Conservation (phyloP, 2,797 vertebrate species). For the Phalloptychus januarius region DNA sequence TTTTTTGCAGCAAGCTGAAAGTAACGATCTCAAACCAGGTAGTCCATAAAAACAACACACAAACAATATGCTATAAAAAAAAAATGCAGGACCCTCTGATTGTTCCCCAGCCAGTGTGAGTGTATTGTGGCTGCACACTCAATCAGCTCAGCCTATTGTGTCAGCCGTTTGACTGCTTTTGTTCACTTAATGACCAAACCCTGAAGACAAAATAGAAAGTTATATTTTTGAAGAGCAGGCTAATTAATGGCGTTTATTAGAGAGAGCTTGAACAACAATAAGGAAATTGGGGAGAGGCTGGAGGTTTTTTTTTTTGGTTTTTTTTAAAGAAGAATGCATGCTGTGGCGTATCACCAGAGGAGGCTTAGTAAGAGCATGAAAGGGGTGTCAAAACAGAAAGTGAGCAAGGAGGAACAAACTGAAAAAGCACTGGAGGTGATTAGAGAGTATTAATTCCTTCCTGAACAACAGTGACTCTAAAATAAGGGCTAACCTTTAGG, state of each 20-base stretch:
- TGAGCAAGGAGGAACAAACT: slow-evolving; percentile 12
- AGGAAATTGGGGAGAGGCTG: slow-evolving; percentile 32
- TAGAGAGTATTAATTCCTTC: slow-evolving; percentile 34
- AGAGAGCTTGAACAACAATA: slow-evolving; percentile 51
- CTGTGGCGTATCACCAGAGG: slow-evolving; percentile 53
- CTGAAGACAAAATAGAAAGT: slow-evolving; percentile 59
- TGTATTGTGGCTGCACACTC: slow-evolving; percentile 29
- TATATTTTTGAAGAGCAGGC: slow-evolving; percentile 62
- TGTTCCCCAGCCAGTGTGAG: slow-evolving; percentile 30
- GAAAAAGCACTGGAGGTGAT: slow-evolving; percentile 39
- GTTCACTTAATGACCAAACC: slow-evolving; percentile 66
- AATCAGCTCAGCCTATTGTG: slow-evolving; percentile 55
- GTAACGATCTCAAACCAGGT: not conserved
- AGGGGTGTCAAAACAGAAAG: slow-evolving; percentile 47
- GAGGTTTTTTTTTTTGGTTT: slow-evolving; percentile 34
- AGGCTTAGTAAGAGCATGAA: slow-evolving; percentile 39
- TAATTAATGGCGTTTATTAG: slow-evolving; percentile 72
- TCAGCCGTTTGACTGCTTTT: slow-evolving; percentile 55
- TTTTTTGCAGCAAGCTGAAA: not conserved
- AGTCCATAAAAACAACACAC: slow-evolving; percentile 11
- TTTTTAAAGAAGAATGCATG: slow-evolving; percentile 33
- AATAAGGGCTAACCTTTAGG: slow-evolving; percentile 28
- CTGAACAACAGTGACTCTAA: slow-evolving; percentile 27
- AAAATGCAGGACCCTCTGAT: slow-evolving; percentile 24
- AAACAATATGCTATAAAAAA: slow-evolving; percentile 32